phyloP scores from a whole-genome alignment of 2,888 invertebrate species.

The Oscheius sp. region DNA sequence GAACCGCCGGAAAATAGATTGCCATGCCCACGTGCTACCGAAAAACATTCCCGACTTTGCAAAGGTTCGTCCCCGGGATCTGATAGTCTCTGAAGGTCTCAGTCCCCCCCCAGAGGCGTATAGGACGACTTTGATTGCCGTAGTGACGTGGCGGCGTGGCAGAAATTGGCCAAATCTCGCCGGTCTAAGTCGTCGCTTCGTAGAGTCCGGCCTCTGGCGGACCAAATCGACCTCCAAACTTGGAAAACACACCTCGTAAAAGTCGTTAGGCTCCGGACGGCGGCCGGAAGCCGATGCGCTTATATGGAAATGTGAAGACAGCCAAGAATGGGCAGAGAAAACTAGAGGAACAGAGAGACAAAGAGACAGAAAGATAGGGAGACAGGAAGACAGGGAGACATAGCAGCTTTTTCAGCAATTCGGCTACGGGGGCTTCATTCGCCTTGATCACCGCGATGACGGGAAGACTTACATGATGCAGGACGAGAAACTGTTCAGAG shows the following conservation, averaged over 20 bases:
- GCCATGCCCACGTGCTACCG: slow-evolving; percentile 78
- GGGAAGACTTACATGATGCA: slow-evolving; percentile 76
- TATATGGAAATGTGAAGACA: neutral
- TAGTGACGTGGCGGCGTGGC: slow-evolving; percentile 29
- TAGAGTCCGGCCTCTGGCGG: slow-evolving; percentile 12
- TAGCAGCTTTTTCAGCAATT: slow-evolving; percentile 73
- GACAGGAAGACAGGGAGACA: no score
- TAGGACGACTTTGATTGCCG: slow-evolving; percentile 23
- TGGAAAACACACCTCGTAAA: slow-evolving; percentile 35
- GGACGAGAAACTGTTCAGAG: slow-evolving; percentile 76
- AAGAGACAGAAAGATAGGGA: neutral
- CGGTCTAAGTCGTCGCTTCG: no score
- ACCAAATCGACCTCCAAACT: slow-evolving; percentile 31
- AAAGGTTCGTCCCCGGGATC: slow-evolving; percentile 72
- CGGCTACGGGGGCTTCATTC: slow-evolving; percentile 78
- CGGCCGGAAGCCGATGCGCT: slow-evolving; percentile 3
- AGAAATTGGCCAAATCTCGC: slow-evolving; percentile 32
- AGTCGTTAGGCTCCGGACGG: slow-evolving; percentile 22
- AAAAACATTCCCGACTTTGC: slow-evolving; percentile 77
- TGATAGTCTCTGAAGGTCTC: neutral
- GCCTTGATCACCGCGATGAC: slow-evolving; percentile 73
- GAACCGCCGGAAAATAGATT: slow-evolving; percentile 75
- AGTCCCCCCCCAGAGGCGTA: neutral
- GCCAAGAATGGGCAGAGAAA: neutral
- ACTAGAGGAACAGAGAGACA: no score